Conservation (phyloP, 2,888 invertebrate genomes). For the Andrena hattorfiana region DNA sequence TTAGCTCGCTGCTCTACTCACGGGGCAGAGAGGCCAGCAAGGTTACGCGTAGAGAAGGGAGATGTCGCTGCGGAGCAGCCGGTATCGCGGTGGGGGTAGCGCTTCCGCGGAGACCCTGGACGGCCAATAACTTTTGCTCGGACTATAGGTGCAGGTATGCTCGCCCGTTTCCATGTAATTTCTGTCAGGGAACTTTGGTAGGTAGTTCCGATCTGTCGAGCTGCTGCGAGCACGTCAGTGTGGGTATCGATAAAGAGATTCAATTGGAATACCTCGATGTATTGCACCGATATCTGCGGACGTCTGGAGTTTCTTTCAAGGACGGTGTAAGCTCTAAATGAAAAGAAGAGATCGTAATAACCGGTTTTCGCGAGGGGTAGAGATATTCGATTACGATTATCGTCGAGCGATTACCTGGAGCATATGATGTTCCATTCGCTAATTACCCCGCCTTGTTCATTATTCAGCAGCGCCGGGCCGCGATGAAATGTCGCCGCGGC, state of each 20-base stretch:
- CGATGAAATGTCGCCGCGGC: constrained; percentile 18
- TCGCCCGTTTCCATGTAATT: constrained; percentile 58
- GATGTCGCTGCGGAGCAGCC: background rate
- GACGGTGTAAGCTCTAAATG: background rate
- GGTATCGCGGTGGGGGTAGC: background rate
- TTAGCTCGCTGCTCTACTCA: background rate
- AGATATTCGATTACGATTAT: background rate
- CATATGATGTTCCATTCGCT: constrained; percentile 4
- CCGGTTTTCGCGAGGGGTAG: background rate
- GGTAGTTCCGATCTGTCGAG: constrained; percentile 17
- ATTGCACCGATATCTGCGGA: no score
- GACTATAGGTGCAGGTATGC: constrained; percentile 14
- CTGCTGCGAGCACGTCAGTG: constrained; percentile 22
- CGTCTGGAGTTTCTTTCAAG: no score
- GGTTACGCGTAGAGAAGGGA: background rate
- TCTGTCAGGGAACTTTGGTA: constrained; percentile 39
- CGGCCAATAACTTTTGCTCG: no score
- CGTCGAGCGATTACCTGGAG: background rate
- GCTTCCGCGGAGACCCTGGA: no score
- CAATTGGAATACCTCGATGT: no score
- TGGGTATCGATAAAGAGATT: no score
- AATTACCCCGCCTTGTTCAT: constrained; percentile 17
- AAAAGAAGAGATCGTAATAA: background rate
- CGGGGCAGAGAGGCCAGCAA: background rate
- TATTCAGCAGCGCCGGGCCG: background rate